These are phyloP conservation scores for Catocala nupta DNA, from an alignment of 2,888 invertebrate species.

Conservation along the genomic window DNA sequence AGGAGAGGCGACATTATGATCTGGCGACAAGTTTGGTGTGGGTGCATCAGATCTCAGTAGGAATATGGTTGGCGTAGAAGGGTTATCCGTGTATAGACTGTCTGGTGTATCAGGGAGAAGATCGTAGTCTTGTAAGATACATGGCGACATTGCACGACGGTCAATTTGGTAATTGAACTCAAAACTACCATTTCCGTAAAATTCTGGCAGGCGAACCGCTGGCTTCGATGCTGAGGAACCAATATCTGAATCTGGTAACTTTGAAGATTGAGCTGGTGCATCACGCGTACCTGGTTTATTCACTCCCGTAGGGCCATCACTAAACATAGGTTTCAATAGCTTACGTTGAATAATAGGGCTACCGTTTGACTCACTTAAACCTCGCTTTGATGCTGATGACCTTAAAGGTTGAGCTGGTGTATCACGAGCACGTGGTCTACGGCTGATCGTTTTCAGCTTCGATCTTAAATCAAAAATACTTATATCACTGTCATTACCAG, in stretches of 20 bases:
- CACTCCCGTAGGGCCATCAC: slow-evolving; percentile 18
- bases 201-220: slow-evolving; percentile 4
- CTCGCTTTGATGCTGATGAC: slow-evolving; percentile 29
- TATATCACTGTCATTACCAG: slow-evolving; percentile 27
- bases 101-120: slow-evolving; percentile 4
- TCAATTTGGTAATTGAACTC: slow-evolving; percentile 3
- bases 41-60: slow-evolving; percentile 9
- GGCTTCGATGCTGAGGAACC: slow-evolving; percentile 7
- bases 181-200: not conserved
- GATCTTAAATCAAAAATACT: slow-evolving; percentile 29
- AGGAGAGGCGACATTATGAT: slow-evolving; percentile 5
- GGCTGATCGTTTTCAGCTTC: slow-evolving; percentile 29
- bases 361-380: slow-evolving; percentile 28
- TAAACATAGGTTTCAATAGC: slow-evolving; percentile 23
- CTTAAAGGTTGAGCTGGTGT: slow-evolving; percentile 33
- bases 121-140: slow-evolving; percentile 5
- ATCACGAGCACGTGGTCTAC: slow-evolving; percentile 21
- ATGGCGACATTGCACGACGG: not conserved
- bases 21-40: not conserved
- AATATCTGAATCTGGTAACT: slow-evolving; percentile 11
- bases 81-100: not conserved
- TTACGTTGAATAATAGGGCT: slow-evolving; percentile 26
- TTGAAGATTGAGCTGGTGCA: slow-evolving; percentile 18
- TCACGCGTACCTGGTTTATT: slow-evolving; percentile 13
- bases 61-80: slow-evolving; percentile 3